phyloP scores from a whole-genome alignment of 2,113 vertebrate genomes.

The Macrotis lagotis region DNA sequence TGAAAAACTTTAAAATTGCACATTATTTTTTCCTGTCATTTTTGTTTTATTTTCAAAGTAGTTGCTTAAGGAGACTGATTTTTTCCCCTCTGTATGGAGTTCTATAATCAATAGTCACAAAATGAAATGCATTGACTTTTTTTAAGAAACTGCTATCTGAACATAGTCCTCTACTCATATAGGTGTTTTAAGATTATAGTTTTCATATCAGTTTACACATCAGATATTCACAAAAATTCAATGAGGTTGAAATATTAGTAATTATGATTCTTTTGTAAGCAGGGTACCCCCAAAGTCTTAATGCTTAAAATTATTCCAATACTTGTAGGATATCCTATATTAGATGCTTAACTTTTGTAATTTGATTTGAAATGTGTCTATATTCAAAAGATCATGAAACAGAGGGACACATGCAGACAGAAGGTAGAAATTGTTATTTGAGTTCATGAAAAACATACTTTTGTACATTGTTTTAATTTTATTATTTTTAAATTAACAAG shows the following conservation, averaged over 20 bases:
- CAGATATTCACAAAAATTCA: background rate
- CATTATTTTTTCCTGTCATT: background rate
- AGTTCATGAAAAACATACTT: background rate
- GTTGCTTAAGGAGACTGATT: background rate
- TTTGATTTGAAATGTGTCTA: background rate
- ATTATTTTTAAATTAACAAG: background rate
- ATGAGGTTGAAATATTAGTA: background rate
- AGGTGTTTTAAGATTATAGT: background rate
- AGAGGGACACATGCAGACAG: background rate
- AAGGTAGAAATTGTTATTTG: background rate
- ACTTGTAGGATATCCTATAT: background rate
- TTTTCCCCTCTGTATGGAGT: background rate
- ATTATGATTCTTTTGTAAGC: background rate
- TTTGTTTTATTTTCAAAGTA: background rate
- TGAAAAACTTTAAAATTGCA: background rate
- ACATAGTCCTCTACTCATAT: background rate
- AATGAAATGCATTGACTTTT: background rate
- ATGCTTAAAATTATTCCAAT: background rate
- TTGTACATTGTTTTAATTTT: background rate
- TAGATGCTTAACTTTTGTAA: background rate
- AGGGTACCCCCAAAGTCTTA: background rate
- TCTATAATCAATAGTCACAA: background rate
- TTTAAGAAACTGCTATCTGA: background rate
- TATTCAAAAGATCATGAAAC: background rate
- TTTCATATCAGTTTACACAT: background rate